phyloP scores from a whole-genome alignment of 2,797 vertebrate genomes.

The Acipenser ruthenus region DNA sequence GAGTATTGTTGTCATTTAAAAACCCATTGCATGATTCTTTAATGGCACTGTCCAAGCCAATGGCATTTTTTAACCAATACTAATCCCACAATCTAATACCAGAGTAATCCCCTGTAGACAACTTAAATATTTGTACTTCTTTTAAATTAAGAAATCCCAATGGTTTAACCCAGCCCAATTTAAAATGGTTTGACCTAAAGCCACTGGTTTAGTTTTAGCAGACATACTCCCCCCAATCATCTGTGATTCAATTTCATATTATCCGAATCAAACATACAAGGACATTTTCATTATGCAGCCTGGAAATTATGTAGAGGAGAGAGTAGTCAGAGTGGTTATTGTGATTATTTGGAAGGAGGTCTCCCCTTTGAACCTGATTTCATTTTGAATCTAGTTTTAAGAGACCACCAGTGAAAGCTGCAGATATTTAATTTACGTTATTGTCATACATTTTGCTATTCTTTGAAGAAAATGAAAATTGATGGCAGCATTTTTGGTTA shows the following conservation, averaged over 20 bases:
- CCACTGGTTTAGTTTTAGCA: conserved; percentile 32
- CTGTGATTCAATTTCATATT: conserved; percentile 1
- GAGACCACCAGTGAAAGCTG: conserved; percentile 64
- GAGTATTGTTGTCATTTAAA: too few relatives aligned
- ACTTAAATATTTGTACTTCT: conserved; percentile 56
- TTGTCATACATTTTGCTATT: conserved; percentile 19
- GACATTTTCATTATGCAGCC: conserved; percentile 40
- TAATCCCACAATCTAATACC: conserved; percentile 56
- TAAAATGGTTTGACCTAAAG: conserved; percentile 39
- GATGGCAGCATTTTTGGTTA: conserved; percentile 28
- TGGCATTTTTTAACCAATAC: conserved; percentile 21
- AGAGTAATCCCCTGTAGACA: conserved; percentile 50
- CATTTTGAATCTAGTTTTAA: conserved; percentile 74
- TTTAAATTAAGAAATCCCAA: conserved; percentile 52
- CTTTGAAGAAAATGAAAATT: conserved; percentile 22
- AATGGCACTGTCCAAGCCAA: not conserved
- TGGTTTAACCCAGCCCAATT: conserved; percentile 50
- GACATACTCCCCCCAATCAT: conserved; percentile 18
- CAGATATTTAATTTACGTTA: conserved; percentile 67
- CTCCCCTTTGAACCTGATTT: conserved; percentile 63
- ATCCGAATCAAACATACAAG: conserved; percentile 21
- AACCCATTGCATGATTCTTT: too few relatives aligned
- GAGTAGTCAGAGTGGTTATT: conserved; percentile 40
- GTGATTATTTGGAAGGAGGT: conserved; percentile 50
- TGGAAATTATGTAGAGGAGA: conserved; percentile 41